Percentiles rank a stretch among this genome's conserved stretches.
Evolutionary conservation across 2,888 invertebrate species (phyloP).

Genomic region (Phasia obesa): DNA sequence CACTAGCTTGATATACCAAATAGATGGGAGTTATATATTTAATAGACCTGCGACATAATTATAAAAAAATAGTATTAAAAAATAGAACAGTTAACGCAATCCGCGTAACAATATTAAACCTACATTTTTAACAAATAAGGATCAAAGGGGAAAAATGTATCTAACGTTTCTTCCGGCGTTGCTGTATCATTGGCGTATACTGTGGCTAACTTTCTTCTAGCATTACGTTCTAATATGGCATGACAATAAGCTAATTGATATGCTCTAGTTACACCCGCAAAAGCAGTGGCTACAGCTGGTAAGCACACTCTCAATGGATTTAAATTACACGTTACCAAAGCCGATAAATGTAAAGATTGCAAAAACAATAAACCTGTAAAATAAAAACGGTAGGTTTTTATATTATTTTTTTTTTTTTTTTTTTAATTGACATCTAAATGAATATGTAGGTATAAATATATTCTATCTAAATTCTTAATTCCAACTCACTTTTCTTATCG

Average conservation of each 20-base stretch:
- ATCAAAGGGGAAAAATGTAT: slow-evolving; percentile 94
- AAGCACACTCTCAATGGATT: slow-evolving; percentile 94
- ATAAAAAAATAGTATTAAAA: slow-evolving; percentile 3
- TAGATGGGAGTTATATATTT: slow-evolving; percentile 83
- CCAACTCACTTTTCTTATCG: slow-evolving; percentile 88
- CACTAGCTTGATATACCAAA: slow-evolving; percentile 83
- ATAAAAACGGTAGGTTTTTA: slow-evolving; percentile 74
- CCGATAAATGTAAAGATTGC: slow-evolving; percentile 91
- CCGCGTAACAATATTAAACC: slow-evolving; percentile 72
- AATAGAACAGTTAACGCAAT: not conserved
- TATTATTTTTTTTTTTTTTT: too few species aligned
- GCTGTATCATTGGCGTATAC: slow-evolving; percentile 84
- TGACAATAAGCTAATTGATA: slow-evolving; percentile 97
- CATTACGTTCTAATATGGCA: slow-evolving; percentile 93
- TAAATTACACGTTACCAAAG: slow-evolving; percentile 91
- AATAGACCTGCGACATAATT: slow-evolving; percentile 79
- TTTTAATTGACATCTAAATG: not conserved
- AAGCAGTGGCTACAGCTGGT: slow-evolving; percentile 89
- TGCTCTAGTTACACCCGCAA: slow-evolving; percentile 90
- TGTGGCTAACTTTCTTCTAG: slow-evolving; percentile 85
- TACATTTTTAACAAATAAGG: slow-evolving; percentile 88
- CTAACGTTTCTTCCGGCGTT: slow-evolving; percentile 83
- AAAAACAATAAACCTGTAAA: slow-evolving; percentile 89
- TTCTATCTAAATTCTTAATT: too few species aligned
- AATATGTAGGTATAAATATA: not conserved